Conservation (phyloP, 2,797 vertebrate genomes). For the Cryptoprocta ferox region DNA sequence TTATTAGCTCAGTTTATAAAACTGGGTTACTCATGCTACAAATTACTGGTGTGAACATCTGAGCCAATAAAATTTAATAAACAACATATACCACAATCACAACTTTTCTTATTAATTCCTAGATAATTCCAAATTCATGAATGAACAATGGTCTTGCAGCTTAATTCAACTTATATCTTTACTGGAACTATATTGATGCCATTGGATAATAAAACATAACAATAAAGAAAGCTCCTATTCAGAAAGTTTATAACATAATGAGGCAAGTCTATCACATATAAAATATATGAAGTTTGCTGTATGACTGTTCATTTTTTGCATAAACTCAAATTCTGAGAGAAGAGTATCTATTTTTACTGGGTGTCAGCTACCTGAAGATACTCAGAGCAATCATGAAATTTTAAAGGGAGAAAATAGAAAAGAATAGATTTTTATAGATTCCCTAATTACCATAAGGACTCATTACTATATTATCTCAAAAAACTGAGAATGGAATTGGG, state of each 20-base stretch:
- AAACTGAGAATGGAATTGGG: neutral
- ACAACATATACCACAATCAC: neutral
- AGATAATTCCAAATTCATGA: constrained; percentile 36
- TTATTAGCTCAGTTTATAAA: constrained; percentile 24
- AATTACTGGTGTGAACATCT: neutral
- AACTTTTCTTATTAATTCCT: constrained; percentile 16
- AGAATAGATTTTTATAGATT: neutral
- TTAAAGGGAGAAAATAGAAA: constrained; percentile 36
- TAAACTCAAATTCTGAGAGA: constrained; percentile 8
- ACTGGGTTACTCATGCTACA: neutral
- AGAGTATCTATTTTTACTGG: neutral
- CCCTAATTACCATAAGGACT: neutral
- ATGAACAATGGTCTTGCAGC: neutral
- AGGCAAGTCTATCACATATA: neutral
- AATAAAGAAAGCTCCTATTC: neutral
- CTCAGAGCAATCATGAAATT: neutral
- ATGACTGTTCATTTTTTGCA: neutral
- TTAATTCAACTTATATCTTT: constrained; percentile 16
- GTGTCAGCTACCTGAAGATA: neutral
- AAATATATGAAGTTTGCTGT: neutral
- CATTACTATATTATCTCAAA: constrained; percentile 11
- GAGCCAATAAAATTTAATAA: neutral
- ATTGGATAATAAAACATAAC: neutral
- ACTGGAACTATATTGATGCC: neutral
- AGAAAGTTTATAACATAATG: constrained; percentile 6